Conservation (phyloP, 2,888 invertebrate genomes). For the Rotaria magnacalcarata region DNA sequence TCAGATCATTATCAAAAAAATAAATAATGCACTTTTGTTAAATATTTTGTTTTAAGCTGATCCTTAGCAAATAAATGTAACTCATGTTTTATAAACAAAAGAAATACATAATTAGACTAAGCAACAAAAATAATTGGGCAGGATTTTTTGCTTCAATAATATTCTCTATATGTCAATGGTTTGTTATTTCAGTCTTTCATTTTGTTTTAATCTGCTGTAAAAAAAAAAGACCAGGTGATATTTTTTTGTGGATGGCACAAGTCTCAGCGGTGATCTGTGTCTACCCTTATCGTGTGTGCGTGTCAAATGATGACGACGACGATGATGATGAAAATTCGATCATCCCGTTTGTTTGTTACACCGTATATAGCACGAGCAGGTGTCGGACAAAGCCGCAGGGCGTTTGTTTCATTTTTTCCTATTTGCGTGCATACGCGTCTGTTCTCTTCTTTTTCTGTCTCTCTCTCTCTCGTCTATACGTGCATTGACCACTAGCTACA, state of each 20-base stretch:
- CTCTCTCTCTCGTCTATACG: background rate
- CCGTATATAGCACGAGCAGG: background rate
- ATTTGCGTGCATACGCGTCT: background rate
- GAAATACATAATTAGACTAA: background rate
- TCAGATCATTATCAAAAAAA: background rate
- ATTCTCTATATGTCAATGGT: too few species aligned
- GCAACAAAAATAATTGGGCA: too few species aligned
- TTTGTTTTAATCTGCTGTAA: background rate
- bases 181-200: too few species aligned
- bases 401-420: conserved; percentile 15
- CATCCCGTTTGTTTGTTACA: background rate
- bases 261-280: background rate
- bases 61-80: background rate
- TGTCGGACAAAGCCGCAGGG: background rate
- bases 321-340: conserved; percentile 13
- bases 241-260: background rate
- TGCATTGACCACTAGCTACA: background rate
- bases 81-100: background rate
- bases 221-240: background rate
- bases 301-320: background rate
- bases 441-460: background rate
- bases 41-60: background rate
- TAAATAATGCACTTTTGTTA: background rate
- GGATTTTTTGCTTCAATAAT: background rate
- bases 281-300: background rate